Evolutionary conservation across 2,888 invertebrate species (phyloP).

Genomic region (Cancer borealis): DNA sequence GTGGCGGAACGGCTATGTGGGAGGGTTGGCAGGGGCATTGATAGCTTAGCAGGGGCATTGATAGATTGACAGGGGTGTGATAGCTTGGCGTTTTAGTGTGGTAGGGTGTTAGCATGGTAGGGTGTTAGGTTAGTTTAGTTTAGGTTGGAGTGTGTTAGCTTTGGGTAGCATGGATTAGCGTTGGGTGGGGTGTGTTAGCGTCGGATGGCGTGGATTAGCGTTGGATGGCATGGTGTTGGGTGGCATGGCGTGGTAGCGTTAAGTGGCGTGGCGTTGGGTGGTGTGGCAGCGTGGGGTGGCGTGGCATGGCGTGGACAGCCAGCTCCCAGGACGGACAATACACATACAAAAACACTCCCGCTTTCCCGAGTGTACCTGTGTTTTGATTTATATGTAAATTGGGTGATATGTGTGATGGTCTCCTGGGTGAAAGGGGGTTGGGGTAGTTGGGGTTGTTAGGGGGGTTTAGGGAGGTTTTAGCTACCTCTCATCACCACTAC

Average conservation of each 20-base stretch:
- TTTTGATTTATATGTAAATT: conserved; percentile 38
- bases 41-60: background rate
- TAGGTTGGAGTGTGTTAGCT: too few relatives aligned
- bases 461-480: background rate
- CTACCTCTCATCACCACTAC: background rate
- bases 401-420: conserved; percentile 29
- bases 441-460: background rate
- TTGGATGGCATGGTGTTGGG: too few relatives aligned
- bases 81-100: background rate
- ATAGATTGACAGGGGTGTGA: background rate
- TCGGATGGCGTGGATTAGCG: too few relatives aligned
- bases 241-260: background rate
- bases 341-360: conserved; percentile 5
- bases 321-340: background rate
- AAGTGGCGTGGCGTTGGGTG: background rate
- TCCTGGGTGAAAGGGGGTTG: background rate
- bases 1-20: too few relatives aligned
- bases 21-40: too few relatives aligned
- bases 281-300: background rate
- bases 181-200: too few relatives aligned
- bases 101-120: too few relatives aligned
- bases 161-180: background rate
- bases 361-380: conserved; percentile 34
- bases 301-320: background rate
- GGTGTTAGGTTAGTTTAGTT: too few relatives aligned